Evolutionary conservation across 2,888 invertebrate genomes (phyloP), one percentile per base, ranked within the genome.

Genomic region (Idaea dimidiata): DNA sequence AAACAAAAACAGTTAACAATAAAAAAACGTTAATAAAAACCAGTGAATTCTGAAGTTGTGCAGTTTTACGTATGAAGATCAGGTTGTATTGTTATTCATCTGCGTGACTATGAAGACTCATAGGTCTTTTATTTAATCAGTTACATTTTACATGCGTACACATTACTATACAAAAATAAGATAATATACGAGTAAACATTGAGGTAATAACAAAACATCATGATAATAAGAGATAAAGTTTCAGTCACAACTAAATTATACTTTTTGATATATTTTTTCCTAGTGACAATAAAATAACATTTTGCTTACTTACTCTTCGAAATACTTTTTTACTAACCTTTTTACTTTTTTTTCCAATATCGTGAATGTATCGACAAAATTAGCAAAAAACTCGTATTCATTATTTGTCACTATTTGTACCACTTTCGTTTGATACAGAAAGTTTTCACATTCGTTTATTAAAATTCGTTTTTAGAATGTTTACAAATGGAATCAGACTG

Each of bases 401-500:
- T 43, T 43, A 43, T 43, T 43, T 43, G 43, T 10, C 43, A 43
- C 43, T 43, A 43, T 43, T 43, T 43, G 43, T 43, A 8, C 43
- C 43, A 43, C 43, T 43, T 43, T 43, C 43, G 43, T 43, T 43
- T 43, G 7, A 10, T 43, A 43, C 8, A 43, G 8, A 43, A 43
- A 2, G 10, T 43, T 43, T 43, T 43, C 43, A 43, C 43, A 14
- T 14, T 43, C 8, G 33, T 66, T 62, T 62, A 53, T 61, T 54
- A 59, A 59, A 58, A 65, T 63, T 32, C 63, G 62, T 59, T 59
- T 54, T n/a, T n/a, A n/a, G n/a, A n/a, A n/a, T n/a, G n/a, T n/a
- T n/a, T n/a, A n/a, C n/a, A n/a, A n/a, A n/a, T n/a, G n/a, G n/a
- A n/a, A n/a, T n/a, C n/a, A n/a, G n/a, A n/a, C n/a, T n/a, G n/a